These are phyloP conservation scores for Chrysoperla carnea DNA, from an alignment of 1,140 invertebrate species.

Conservation along the genomic window DNA sequence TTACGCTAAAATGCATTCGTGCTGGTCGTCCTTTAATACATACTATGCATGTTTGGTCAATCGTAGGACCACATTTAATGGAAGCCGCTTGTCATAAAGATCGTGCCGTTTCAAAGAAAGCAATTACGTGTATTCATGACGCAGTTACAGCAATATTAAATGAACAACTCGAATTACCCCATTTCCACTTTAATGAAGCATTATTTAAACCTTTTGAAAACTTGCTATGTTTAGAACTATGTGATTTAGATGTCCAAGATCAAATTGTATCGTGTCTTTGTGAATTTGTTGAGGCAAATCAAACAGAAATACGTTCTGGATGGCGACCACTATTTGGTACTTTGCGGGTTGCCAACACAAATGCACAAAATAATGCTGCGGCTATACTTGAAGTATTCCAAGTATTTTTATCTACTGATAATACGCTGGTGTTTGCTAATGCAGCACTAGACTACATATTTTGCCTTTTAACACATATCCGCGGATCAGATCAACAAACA, in stretches of 20 bases:
- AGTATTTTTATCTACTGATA: slow-evolving; percentile 81
- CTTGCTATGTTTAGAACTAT: slow-evolving; percentile 76
- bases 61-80: slow-evolving; percentile 80
- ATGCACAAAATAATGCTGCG: slow-evolving; percentile 37
- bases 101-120: slow-evolving; percentile 71
- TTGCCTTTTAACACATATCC: slow-evolving; percentile 60
- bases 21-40: slow-evolving; percentile 77
- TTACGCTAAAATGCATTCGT: slow-evolving; percentile 69
- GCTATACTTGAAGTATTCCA: slow-evolving; percentile 83
- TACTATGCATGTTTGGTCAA: slow-evolving; percentile 78
- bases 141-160: slow-evolving; percentile 76
- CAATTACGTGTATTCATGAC: slow-evolving; percentile 86
- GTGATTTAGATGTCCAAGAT: slow-evolving; percentile 74
- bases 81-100: slow-evolving; percentile 88
- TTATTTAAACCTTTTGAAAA: slow-evolving; percentile 92
- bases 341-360: slow-evolving; percentile 55
- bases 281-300: slow-evolving; percentile 86
- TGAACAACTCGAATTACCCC: slow-evolving; percentile 71
- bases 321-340: slow-evolving; percentile 88
- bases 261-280: slow-evolving; percentile 90
- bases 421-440: slow-evolving; percentile 83
- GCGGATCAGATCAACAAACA: slow-evolving; percentile 26
- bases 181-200: slow-evolving; percentile 91
- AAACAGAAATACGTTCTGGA: slow-evolving; percentile 79
- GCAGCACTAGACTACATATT: slow-evolving; percentile 84